phyloP scores from a whole-genome alignment of 1,140 invertebrate species.

The silkworm (Bombyx mori) region DNA sequence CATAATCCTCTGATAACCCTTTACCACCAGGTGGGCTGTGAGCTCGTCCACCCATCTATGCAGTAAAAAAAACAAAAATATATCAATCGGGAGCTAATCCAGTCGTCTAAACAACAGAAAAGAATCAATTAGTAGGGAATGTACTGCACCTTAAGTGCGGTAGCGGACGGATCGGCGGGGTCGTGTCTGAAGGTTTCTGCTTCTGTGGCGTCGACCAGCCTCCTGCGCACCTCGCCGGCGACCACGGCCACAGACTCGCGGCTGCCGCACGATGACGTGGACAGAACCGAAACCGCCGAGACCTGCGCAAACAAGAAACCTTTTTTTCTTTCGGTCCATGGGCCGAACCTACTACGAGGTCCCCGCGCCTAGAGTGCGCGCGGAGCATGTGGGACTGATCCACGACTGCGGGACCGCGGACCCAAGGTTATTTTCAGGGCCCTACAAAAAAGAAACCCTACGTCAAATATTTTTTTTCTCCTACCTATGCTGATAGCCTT shows the following conservation, averaged over 20 bases:
- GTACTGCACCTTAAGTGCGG: slow-evolving; percentile 86
- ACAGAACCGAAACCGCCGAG: slow-evolving; percentile 84
- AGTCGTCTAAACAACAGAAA: not conserved
- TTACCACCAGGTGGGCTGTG: too few species aligned
- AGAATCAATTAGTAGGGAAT: not conserved
- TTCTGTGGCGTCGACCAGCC: slow-evolving; percentile 90
- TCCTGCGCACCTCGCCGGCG: slow-evolving; percentile 91
- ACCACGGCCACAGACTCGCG: slow-evolving; percentile 86
- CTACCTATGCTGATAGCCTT: too few species aligned
- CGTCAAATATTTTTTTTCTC: not conserved
- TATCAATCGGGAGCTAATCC: too few species aligned
- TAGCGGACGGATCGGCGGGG: slow-evolving; percentile 98
- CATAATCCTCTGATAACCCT: too few species aligned
- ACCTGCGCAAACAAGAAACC: slow-evolving; percentile 12
- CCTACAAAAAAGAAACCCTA: not conserved
- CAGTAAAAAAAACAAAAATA: too few species aligned
- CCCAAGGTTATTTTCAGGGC: too few species aligned
- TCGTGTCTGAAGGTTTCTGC: slow-evolving; percentile 89
- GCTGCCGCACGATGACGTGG: slow-evolving; percentile 91
- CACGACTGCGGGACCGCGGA: too few species aligned
- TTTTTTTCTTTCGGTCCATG: too few species aligned
- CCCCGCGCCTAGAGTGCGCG: too few species aligned
- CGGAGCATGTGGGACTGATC: too few species aligned
- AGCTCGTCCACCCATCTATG: too few species aligned
- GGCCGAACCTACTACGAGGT: too few species aligned